A percentile compares a stretch with the other conserved stretches of the same genome.
Conservation (phyloP, 2,888 invertebrate genomes). For the Druceiella hillmani region DNA sequence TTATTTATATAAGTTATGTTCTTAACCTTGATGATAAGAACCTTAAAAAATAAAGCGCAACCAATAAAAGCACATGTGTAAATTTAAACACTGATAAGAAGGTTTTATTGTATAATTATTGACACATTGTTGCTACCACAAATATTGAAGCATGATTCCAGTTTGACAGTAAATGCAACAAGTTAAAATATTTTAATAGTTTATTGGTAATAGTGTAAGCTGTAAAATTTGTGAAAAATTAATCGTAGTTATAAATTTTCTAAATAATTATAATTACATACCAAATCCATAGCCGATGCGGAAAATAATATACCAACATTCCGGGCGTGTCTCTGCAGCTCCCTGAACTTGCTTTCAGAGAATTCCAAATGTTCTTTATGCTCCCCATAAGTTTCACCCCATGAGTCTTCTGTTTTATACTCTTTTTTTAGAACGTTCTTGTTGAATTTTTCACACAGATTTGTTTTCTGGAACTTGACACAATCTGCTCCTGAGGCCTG, state of each 20-base stretch:
- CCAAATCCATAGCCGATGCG: conserved; percentile 79
- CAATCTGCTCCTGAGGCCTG: conserved; percentile 72
- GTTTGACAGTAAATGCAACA: conserved; percentile 1
- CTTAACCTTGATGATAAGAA: no score
- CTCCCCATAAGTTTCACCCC: conserved; percentile 75
- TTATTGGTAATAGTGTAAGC: no score
- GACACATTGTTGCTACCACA: no score
- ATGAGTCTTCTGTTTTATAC: conserved; percentile 63
- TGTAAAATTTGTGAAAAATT: conserved; percentile 4
- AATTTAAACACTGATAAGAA: no score
- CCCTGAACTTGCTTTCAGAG: conserved; percentile 57
- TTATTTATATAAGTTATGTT: no score
- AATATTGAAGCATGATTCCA: not conserved
- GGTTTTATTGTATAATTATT: no score
- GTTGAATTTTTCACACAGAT: conserved; percentile 66
- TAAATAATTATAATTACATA: conserved; percentile 36
- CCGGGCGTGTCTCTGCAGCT: conserved; percentile 59
- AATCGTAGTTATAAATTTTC: conserved; percentile 6
- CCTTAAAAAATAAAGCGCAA: no score
- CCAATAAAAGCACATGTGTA: no score
- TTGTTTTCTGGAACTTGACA: conserved; percentile 81
- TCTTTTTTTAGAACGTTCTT: conserved; percentile 55
- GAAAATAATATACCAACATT: conserved; percentile 62
- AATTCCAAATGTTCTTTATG: conserved; percentile 73
- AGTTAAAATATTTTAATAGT: conserved; percentile 4